Evolutionary conservation across 1,140 invertebrate species (phyloP).

Genomic region (Neuroterus valhalla): DNA sequence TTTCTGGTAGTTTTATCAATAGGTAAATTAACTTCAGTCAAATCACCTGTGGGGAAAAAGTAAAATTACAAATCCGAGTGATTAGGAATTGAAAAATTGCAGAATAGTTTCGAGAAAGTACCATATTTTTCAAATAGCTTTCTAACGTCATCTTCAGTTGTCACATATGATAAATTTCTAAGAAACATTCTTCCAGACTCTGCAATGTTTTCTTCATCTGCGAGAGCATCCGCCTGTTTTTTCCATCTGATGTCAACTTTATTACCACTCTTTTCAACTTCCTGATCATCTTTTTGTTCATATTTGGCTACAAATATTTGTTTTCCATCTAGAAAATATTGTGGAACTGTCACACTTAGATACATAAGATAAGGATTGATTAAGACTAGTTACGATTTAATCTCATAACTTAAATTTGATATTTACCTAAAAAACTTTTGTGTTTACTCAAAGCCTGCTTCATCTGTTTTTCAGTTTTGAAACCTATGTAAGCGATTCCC

Average conservation of each 20-base stretch:
- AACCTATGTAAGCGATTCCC: conserved; percentile 94
- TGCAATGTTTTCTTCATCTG: conserved; percentile 87
- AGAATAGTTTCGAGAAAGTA: conserved; percentile 64
- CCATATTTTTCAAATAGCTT: conserved; percentile 92
- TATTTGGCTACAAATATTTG: conserved; percentile 81
- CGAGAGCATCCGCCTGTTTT: conserved; percentile 81
- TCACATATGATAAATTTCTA: conserved; percentile 93
- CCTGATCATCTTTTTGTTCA: conserved; percentile 74
- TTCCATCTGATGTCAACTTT: conserved; percentile 78
- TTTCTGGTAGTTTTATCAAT: conserved; percentile 89
- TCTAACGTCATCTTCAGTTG: conserved; percentile 91
- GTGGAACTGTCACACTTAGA: neutral
- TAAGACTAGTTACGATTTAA: neutral
- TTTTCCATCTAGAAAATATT: conserved; percentile 77
- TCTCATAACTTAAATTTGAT: conserved; percentile 31
- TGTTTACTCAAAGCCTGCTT: conserved; percentile 89
- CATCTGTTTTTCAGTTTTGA: conserved; percentile 87
- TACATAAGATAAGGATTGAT: neutral
- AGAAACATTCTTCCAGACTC: conserved; percentile 97
- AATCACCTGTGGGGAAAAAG: conserved; percentile 78
- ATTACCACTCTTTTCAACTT: conserved; percentile 66
- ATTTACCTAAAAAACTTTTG: conserved; percentile 88
- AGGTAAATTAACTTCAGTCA: conserved; percentile 93
- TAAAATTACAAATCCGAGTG: conserved; percentile 10
- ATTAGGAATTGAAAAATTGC: neutral